phyloP scores from a whole-genome alignment of 2,113 vertebrate genomes.

The Zapus hudsonius region DNA sequence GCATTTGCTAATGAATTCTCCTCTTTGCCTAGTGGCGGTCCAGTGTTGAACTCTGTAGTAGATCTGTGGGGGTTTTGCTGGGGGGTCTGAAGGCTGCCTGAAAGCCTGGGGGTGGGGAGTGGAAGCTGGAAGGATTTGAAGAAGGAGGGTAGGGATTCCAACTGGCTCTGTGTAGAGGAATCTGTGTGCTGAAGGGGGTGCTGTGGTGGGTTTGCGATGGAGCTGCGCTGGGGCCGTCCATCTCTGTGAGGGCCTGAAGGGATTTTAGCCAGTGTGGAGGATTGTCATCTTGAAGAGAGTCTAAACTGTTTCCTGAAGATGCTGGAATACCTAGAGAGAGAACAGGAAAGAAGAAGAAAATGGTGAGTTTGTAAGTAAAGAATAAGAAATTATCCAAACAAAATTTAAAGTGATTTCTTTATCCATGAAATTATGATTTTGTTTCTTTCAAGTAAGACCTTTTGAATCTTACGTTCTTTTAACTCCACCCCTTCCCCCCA shows the following conservation, averaged over 20 bases:
- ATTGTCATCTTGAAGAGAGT: conserved; percentile 99
- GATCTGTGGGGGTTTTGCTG: conserved; percentile 97
- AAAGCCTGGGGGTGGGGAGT: conserved; percentile 98
- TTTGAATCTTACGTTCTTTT: background rate
- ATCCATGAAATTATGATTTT: conserved; percentile 59
- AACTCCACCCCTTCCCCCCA: background rate
- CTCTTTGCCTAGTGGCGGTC: conserved; percentile 96
- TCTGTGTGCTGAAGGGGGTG: conserved; percentile 94
- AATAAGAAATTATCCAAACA: conserved; percentile 68
- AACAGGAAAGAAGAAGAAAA: conserved; percentile 76
- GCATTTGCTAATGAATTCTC: conserved; percentile 90
- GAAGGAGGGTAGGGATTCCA: conserved; percentile 96
- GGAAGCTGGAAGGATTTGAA: conserved; percentile 94
- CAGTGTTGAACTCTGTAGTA: conserved; percentile 98
- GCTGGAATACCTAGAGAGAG: conserved; percentile 93
- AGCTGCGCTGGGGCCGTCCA: conserved; percentile 93
- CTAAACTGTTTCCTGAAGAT: conserved; percentile 95
- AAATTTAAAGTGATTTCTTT: conserved; percentile 74
- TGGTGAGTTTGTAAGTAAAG: conserved; percentile 75
- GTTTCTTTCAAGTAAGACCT: conserved; percentile 44
- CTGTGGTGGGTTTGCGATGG: conserved; percentile 91
- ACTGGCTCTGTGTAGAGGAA: conserved; percentile 97
- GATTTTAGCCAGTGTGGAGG: conserved; percentile 99
- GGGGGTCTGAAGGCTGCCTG: conserved; percentile 99
- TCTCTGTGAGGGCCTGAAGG: conserved; percentile 98